Evolutionary conservation across 2,797 vertebrate species (phyloP), one percentile per base, ranked within the genome.

Genomic region (Hipposideros larvatus): DNA sequence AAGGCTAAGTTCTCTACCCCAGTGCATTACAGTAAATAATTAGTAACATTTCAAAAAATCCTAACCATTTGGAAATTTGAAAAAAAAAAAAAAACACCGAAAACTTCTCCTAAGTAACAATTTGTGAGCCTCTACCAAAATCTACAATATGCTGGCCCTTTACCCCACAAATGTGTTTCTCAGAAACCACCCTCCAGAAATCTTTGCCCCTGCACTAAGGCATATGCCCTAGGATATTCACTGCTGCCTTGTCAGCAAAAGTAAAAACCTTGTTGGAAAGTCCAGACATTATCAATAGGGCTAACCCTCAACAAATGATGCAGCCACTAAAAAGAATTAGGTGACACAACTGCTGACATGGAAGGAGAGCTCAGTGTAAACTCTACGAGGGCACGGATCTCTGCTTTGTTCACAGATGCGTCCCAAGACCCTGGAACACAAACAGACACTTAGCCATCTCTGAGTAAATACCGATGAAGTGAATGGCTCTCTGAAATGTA

Each of bases 331-430:
- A 19, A 46, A 26, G 34, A 31, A 75, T 21, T 41, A 16, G 11
- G 16, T 37, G 70, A 53, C 41, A 21, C 18, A 26, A 4, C 14
- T 9, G 9, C 8, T 22, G 5, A 21, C 4, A 4, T 6, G 24
- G 51, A 16, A 26, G 55, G 19, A 43, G 18, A 24, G 63, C 14
- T 2, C 24, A 31, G n/a, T 11, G 9, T 48, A 2, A 53, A 43
- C 11, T 2, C 41, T 4, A 0, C 6, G 22, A 21, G 9, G 24
- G 2, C 1, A 5, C 5, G 2, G 51, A 14, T 6, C 37, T 65
- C 4, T 24, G n/a, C 34, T 66, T 11, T 55, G 15, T 3, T 13
- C 18, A 21, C 37, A 10, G 31, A 5, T 4, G 21, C 8, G 15
- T 21, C 55, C 63, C 48, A 31, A 48, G 71, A 26, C 2, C 48